Conservation (phyloP, 2,797 vertebrate genomes). For the Melanotaenia boesemani region DNA sequence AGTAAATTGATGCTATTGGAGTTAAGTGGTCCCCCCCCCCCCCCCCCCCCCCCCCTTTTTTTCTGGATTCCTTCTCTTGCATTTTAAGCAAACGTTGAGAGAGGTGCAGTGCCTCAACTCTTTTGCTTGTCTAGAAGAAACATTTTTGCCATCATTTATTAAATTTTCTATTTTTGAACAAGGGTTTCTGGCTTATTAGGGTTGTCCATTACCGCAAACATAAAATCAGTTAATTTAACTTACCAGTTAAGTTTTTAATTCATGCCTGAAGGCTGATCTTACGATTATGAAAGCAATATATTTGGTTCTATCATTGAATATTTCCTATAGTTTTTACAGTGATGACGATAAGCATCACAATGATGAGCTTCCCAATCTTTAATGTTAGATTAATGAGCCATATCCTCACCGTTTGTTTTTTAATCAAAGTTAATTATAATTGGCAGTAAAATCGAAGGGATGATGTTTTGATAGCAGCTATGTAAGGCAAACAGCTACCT, state of each 20-base stretch:
- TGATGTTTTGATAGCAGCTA: too few relatives aligned
- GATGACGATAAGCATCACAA: too few relatives aligned
- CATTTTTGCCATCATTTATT: not conserved
- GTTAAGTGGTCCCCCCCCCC: not conserved
- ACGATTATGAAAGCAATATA: not conserved
- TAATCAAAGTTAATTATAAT: too few relatives aligned
- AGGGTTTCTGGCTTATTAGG: not conserved
- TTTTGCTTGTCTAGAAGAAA: conserved; percentile 2
- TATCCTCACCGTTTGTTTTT: too few relatives aligned
- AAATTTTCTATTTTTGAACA: not conserved
- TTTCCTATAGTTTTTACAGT: not conserved
- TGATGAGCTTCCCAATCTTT: not conserved
- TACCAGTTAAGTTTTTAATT: not conserved
- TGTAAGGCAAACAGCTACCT: too few relatives aligned
- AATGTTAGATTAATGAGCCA: not conserved
- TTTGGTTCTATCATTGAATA: not conserved
- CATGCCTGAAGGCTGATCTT: not conserved
- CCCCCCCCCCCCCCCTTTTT: not conserved
- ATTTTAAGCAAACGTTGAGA: not conserved
- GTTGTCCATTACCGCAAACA: not conserved
- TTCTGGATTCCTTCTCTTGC: not conserved
- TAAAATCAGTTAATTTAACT: too few relatives aligned
- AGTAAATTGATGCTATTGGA: conserved; percentile 16
- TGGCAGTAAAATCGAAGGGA: too few relatives aligned
- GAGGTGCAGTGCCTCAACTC: not conserved